Evolutionary conservation across 30 jellyfish, hydroid and myxozoan species (phyloP).

Genomic region (Nemopilema nomurai): DNA sequence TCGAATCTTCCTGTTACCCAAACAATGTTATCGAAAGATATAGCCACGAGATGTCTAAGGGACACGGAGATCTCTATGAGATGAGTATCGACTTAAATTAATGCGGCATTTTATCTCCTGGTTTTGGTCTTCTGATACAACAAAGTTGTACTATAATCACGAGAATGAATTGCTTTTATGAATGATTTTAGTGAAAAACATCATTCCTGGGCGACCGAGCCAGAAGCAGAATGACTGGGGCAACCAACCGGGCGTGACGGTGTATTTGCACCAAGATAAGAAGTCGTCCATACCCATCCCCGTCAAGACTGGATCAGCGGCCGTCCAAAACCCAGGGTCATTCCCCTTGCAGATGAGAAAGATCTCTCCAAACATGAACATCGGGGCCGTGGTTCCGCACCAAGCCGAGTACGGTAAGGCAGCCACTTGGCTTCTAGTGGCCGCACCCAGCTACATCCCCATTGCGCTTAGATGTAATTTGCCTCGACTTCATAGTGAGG

Average conservation of each 20-base stretch:
- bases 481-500: neutral
- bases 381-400: constrained; percentile 90
- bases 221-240: constrained; percentile 67
- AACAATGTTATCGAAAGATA: neutral
- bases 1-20: no score
- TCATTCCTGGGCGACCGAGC: constrained; percentile 66
- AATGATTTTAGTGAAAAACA: constrained; percentile 29
- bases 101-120: neutral
- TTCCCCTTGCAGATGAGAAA: constrained; percentile 85
- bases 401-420: constrained; percentile 87
- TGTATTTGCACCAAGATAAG: constrained; percentile 61
- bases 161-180: neutral
- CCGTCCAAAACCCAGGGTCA: constrained; percentile 56
- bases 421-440: neutral
- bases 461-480: neutral
- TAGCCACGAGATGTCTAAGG: neutral
- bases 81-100: neutral
- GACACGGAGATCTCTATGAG: neutral
- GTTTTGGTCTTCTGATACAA: neutral
- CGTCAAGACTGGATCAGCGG: constrained; percentile 46
- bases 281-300: constrained; percentile 74
- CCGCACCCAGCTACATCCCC: neutral
- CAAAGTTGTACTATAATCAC: neutral
- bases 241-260: constrained; percentile 60
- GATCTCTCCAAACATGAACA: constrained; percentile 79